A percentile compares a stretch with the other conserved stretches of the same genome.
These are phyloP conservation scores for Mola mola DNA, from an alignment of 2,113 vertebrate genomes.

Conservation along the genomic window DNA sequence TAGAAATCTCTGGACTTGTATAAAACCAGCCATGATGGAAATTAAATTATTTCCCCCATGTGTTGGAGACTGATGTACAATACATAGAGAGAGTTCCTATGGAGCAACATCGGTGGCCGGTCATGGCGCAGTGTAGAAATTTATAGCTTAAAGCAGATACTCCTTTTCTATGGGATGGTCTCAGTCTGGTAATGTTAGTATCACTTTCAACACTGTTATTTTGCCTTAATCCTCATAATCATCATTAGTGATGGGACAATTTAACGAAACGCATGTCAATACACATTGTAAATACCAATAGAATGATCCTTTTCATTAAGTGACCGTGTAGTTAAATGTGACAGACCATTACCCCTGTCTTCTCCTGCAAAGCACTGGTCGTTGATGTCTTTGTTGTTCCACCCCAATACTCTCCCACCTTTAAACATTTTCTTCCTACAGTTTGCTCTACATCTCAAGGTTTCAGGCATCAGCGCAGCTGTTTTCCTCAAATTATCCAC, in stretches of 20 bases:
- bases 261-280: neutral
- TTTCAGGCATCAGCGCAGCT: constrained; percentile 50
- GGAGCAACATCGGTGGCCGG: neutral
- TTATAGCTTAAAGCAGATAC: constrained; percentile 16
- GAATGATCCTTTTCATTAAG: too few species aligned
- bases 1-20: constrained; percentile 17
- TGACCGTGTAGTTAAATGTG: too few species aligned
- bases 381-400: too few species aligned
- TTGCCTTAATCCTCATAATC: neutral
- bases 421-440: too few species aligned
- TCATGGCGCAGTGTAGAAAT: neutral
- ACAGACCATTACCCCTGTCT: neutral
- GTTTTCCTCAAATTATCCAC: constrained; percentile 51
- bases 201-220: too few species aligned
- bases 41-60: constrained; percentile 45
- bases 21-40: constrained; percentile 21
- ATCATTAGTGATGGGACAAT: neutral
- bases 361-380: neutral
- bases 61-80: constrained; percentile 31
- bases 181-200: too few species aligned
- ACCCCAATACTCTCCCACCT: too few species aligned
- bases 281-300: neutral
- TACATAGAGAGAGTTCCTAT: constrained; percentile 11
- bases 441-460: too few species aligned
- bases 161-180: neutral